A percentile compares a stretch with the other conserved stretches of the same genome.
phyloP scores from a whole-genome alignment of 2,888 invertebrate species.

The Napeogenes sylphis region DNA sequence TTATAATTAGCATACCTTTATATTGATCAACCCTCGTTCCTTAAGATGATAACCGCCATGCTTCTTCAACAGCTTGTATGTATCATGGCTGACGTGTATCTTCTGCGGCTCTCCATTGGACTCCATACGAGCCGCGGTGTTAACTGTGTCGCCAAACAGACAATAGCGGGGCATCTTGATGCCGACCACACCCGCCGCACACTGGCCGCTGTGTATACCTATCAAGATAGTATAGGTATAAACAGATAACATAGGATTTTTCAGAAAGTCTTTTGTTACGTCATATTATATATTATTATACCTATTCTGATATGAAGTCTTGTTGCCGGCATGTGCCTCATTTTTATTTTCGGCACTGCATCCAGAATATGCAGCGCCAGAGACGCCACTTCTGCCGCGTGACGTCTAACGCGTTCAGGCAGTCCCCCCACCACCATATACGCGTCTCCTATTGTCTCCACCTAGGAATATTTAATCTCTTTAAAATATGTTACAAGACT shows the following conservation, averaged over 20 bases:
- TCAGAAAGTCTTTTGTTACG: too few species aligned
- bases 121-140: constrained; percentile 89
- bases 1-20: constrained; percentile 76
- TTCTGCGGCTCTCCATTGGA: constrained; percentile 84
- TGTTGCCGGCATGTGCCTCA: constrained; percentile 82
- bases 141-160: constrained; percentile 89
- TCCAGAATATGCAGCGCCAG: constrained; percentile 85
- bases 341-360: constrained; percentile 82
- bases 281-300: constrained; percentile 12
- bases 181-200: constrained; percentile 90
- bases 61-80: constrained; percentile 80
- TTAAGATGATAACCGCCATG: constrained; percentile 85
- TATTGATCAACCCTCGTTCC: constrained; percentile 84
- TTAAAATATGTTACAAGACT: too few species aligned
- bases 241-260: too few species aligned
- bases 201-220: constrained; percentile 80
- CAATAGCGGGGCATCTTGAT: constrained; percentile 91
- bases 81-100: constrained; percentile 86
- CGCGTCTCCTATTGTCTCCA: constrained; percentile 90
- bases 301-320: constrained; percentile 85
- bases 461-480: constrained; percentile 52
- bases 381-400: constrained; percentile 88
- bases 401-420: constrained; percentile 83
- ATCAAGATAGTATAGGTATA: neutral
- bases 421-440: constrained; percentile 90